Percentiles rank a stretch among this genome's conserved stretches.
These are phyloP conservation scores for Paratrypauchen microcephalus DNA, from an alignment of 2,797 vertebrate species.

Conservation along the genomic window DNA sequence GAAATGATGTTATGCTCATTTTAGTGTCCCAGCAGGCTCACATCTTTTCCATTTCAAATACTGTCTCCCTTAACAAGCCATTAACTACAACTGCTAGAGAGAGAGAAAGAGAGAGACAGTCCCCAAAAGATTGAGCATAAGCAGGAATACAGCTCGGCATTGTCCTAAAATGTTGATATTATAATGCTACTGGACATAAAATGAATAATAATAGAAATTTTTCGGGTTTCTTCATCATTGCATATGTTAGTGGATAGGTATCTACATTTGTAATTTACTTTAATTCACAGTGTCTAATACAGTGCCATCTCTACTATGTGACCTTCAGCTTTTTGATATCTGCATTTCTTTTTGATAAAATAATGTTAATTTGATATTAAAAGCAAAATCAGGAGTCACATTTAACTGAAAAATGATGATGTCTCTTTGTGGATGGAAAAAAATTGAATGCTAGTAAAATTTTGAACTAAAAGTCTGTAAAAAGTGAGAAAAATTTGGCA, in stretches of 20 bases:
- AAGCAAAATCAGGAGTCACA: too few relatives aligned
- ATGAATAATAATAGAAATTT: too few relatives aligned
- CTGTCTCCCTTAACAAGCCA: slow-evolving; percentile 1
- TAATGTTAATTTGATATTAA: too few relatives aligned
- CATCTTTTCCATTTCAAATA: slow-evolving; percentile 7
- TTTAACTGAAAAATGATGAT: neutral
- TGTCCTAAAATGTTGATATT: neutral
- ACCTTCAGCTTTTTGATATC: too few relatives aligned
- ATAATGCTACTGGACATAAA: neutral
- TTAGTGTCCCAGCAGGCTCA: neutral
- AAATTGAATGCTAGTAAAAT: neutral
- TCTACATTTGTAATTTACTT: too few relatives aligned
- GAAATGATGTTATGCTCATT: neutral
- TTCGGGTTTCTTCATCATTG: neutral
- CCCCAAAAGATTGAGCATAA: neutral
- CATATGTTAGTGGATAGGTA: neutral
- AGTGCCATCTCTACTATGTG: too few relatives aligned
- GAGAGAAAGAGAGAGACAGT: neutral
- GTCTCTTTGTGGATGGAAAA: neutral
- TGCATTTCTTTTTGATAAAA: too few relatives aligned
- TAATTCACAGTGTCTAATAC: too few relatives aligned
- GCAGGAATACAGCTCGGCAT: neutral
- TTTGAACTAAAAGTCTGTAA: neutral
- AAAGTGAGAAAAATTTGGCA: neutral
- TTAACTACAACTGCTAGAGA: neutral